Evolutionary conservation across 2,797 vertebrate genomes (phyloP).

Genomic region (Parambassis ranga): DNA sequence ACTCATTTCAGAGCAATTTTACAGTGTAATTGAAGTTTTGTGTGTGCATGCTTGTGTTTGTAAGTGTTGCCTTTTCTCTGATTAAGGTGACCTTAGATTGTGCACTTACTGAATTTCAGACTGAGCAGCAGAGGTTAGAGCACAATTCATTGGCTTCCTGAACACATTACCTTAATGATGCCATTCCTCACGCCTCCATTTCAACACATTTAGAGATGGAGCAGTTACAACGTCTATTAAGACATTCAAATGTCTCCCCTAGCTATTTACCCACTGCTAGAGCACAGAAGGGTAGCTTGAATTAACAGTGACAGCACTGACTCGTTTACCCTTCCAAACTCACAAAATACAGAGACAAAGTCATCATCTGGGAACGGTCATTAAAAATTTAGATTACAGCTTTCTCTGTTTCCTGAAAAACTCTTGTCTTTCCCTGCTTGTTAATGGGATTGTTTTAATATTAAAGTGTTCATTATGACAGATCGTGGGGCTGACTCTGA

Average conservation of each 20-base stretch:
- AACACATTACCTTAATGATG: slow-evolving; percentile 77
- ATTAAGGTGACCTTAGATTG: slow-evolving; percentile 75
- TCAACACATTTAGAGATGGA: slow-evolving; percentile 68
- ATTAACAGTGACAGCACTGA: slow-evolving; percentile 60
- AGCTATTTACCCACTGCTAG: slow-evolving; percentile 62
- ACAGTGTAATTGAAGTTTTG: slow-evolving; percentile 53
- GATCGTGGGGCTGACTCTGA: slow-evolving; percentile 46
- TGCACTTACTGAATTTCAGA: slow-evolving; percentile 61
- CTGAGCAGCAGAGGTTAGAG: slow-evolving; percentile 70
- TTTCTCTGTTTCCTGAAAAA: slow-evolving; percentile 55
- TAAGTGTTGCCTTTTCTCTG: slow-evolving; percentile 43
- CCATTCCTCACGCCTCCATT: slow-evolving; percentile 68
- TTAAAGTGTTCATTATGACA: slow-evolving; percentile 71
- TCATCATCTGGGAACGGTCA: slow-evolving; percentile 59
- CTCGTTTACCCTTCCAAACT: slow-evolving; percentile 54
- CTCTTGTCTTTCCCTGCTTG: slow-evolving; percentile 54
- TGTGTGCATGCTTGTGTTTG: slow-evolving; percentile 40
- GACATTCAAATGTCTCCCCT: slow-evolving; percentile 70
- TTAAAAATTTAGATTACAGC: slow-evolving; percentile 77
- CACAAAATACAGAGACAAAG: slow-evolving; percentile 63
- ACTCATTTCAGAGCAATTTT: slow-evolving; percentile 64
- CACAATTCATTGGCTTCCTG: slow-evolving; percentile 67
- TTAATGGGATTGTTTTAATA: slow-evolving; percentile 74
- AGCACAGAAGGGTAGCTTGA: slow-evolving; percentile 58
- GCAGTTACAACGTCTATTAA: slow-evolving; percentile 67